A percentile compares a stretch with the other conserved stretches of the same genome.
Conservation (phyloP, 37 sponge, comb jelly and placozoan genomes). For the Theonella swinhoei region DNA sequence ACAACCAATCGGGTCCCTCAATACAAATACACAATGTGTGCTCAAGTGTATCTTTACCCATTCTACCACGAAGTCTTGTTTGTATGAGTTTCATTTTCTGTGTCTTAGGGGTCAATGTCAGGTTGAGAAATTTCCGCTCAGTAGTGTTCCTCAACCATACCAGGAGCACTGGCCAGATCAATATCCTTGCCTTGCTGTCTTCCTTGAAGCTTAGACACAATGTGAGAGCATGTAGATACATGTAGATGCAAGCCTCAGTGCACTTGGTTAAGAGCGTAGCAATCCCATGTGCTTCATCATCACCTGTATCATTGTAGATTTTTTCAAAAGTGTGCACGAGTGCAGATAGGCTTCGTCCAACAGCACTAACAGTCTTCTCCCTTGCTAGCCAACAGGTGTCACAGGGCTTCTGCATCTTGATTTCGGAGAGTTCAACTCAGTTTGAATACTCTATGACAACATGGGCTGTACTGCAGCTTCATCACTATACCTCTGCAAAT, state of each 20-base stretch:
- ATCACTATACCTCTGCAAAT: too few species aligned
- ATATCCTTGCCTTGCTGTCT: slow-evolving; percentile 26
- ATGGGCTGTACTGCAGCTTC: too few species aligned
- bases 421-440: too few species aligned
- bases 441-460: too few species aligned
- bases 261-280: neutral
- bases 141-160: neutral
- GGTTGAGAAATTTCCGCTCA: too few species aligned
- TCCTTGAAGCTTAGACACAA: slow-evolving; percentile 19
- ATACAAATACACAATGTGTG: too few species aligned
- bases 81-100: too few species aligned
- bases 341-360: slow-evolving; percentile 37
- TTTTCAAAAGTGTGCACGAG: slow-evolving; percentile 14
- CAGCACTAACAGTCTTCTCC: slow-evolving; percentile 44
- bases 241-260: slow-evolving; percentile 25
- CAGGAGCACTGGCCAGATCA: slow-evolving; percentile 11
- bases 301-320: slow-evolving; percentile 18
- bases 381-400: slow-evolving; percentile 36
- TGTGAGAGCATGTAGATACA: slow-evolving; percentile 15
- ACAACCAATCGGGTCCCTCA: too few species aligned
- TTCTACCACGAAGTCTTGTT: too few species aligned
- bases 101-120: too few species aligned
- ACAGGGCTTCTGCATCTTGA: slow-evolving; percentile 48
- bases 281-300: slow-evolving; percentile 15
- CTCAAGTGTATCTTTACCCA: too few species aligned